Evolutionary conservation across 1,140 invertebrate species (phyloP).

Genomic region (Cydia amplana): DNA sequence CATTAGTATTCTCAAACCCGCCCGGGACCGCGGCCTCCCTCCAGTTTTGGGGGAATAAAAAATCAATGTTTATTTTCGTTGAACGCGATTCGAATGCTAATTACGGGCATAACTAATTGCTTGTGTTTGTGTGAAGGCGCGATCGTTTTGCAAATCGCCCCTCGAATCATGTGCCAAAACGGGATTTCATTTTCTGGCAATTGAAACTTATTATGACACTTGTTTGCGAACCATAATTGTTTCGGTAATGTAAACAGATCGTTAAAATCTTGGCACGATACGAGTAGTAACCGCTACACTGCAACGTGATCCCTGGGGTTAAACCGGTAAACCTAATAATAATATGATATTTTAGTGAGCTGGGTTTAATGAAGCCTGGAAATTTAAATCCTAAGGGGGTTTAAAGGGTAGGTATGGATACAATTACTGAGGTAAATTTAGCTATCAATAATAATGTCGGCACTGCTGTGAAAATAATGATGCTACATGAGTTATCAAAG

Average conservation of each 20-base stretch:
- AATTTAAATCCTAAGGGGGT: slow-evolving; percentile 27
- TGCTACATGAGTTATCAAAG: slow-evolving; percentile 4
- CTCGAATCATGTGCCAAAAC: slow-evolving; percentile 40
- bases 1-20: slow-evolving; percentile 75
- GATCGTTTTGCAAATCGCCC: slow-evolving; percentile 54
- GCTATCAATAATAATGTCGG: slow-evolving; percentile 6
- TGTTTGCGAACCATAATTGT: neutral
- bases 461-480: slow-evolving; percentile 11
- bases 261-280: neutral
- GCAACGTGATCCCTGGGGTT: neutral
- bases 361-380: slow-evolving; percentile 12
- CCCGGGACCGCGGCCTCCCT: slow-evolving; percentile 55
- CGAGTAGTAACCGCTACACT: slow-evolving; percentile 1
- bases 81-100: slow-evolving; percentile 76
- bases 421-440: neutral
- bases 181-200: slow-evolving; percentile 41
- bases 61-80: slow-evolving; percentile 77
- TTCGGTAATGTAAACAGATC: neutral
- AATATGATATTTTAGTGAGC: slow-evolving; percentile 6
- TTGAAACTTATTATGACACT: slow-evolving; percentile 34
- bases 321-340: slow-evolving; percentile 21
- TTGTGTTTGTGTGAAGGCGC: slow-evolving; percentile 62
- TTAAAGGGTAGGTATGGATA: slow-evolving; percentile 26
- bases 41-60: slow-evolving; percentile 74
- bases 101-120: slow-evolving; percentile 74